Percentiles rank a stretch among this genome's conserved stretches.
phyloP scores from a whole-genome alignment of 2,797 vertebrate species.

The Cynodonichthys magdalenae region DNA sequence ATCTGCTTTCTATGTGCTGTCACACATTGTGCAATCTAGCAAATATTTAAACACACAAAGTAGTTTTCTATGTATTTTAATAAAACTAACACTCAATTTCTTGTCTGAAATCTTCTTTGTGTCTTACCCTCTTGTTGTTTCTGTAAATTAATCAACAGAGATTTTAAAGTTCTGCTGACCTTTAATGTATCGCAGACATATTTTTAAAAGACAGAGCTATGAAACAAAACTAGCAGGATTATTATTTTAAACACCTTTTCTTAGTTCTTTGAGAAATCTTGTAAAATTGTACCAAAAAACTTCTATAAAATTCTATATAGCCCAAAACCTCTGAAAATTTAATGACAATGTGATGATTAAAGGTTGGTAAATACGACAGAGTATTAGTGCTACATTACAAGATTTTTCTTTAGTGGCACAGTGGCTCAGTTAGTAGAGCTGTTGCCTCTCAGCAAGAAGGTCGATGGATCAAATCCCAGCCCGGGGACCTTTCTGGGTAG shows the following conservation, averaged over 20 bases:
- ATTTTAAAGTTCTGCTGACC: conserved; percentile 38
- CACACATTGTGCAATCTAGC: conserved; percentile 82
- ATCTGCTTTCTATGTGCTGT: conserved; percentile 81
- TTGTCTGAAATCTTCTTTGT: conserved; percentile 83
- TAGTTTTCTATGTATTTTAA: conserved; percentile 91
- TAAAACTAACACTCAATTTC: conserved; percentile 86
- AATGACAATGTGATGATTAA: not conserved
- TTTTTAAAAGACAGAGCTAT: conserved; percentile 58
- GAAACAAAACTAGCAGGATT: not conserved
- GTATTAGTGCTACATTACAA: too few species aligned
- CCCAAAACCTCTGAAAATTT: conserved; percentile 2
- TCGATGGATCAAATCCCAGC: too few species aligned
- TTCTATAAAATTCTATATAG: conserved; percentile 9
- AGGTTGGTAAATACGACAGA: not conserved
- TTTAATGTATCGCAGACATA: conserved; percentile 41
- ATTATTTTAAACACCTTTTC: not conserved
- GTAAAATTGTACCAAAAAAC: not conserved
- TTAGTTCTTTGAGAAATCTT: not conserved
- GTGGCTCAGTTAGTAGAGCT: too few species aligned
- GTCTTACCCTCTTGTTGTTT: conserved; percentile 74
- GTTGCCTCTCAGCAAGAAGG: not conserved
- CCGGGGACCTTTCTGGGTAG: too few species aligned
- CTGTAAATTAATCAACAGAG: conserved; percentile 38
- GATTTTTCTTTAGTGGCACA: too few species aligned
- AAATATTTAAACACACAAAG: conserved; percentile 82